phyloP scores from a whole-genome alignment of 1,140 invertebrate species.

The Tenebrio molitor region DNA sequence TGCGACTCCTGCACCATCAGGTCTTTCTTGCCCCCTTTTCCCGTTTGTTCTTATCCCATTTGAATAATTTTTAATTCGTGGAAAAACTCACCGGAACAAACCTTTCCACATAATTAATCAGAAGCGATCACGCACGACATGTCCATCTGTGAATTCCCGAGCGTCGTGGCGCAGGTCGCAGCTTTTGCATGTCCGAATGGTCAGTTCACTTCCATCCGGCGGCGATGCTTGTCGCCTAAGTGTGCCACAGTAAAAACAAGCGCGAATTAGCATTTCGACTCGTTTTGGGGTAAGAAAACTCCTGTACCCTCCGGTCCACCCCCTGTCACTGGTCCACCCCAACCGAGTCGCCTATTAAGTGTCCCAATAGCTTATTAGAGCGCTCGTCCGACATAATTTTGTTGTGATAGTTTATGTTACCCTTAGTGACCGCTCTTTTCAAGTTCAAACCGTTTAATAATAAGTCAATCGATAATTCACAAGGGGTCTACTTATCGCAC shows the following conservation, averaged over 20 bases:
- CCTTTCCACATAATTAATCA: neutral
- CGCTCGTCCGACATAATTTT: neutral
- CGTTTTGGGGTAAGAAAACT: neutral
- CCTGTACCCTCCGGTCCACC: neutral
- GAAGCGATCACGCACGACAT: neutral
- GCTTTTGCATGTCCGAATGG: slow-evolving; percentile 32
- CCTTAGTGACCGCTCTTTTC: slow-evolving; percentile 39
- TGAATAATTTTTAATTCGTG: too few species aligned
- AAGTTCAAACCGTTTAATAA: slow-evolving; percentile 42
- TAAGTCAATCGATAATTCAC: slow-evolving; percentile 24
- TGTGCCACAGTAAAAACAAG: too few species aligned
- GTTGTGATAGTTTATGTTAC: slow-evolving; percentile 24
- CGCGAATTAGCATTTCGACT: too few species aligned
- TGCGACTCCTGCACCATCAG: too few species aligned
- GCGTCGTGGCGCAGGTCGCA: slow-evolving; percentile 12
- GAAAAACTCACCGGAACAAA: too few species aligned
- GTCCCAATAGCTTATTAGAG: neutral
- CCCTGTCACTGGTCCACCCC: too few species aligned
- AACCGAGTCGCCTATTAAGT: neutral
- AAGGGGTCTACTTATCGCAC: slow-evolving; percentile 17
- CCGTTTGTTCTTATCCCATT: too few species aligned
- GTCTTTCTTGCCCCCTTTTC: too few species aligned
- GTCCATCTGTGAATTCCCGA: slow-evolving; percentile 9
- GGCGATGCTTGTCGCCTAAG: neutral
- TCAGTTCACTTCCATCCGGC: slow-evolving; percentile 2